Evolutionary conservation across 2,888 invertebrate species (phyloP).

Genomic region (Aspidiotus rigidus): DNA sequence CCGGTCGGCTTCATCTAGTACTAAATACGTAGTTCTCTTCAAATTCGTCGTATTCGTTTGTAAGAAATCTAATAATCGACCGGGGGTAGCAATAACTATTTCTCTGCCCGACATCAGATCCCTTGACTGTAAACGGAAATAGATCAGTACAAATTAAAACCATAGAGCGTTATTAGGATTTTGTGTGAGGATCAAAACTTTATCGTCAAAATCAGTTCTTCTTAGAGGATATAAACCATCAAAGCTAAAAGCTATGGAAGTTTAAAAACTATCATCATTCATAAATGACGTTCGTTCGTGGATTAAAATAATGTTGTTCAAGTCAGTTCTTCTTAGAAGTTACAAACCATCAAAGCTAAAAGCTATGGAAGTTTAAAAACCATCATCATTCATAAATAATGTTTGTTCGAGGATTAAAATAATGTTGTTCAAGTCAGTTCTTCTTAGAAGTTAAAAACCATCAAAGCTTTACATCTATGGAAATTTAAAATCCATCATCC

Average conservation of each 20-base stretch:
- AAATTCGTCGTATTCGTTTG: slow-evolving; percentile 79
- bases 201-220: slow-evolving; percentile 23
- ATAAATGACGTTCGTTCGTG: no score
- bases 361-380: slow-evolving; percentile 3
- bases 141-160: slow-evolving; percentile 4
- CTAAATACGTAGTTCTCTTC: slow-evolving; percentile 80
- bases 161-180: no score
- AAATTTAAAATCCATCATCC: background rate
- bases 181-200: no score
- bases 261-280: slow-evolving; percentile 8
- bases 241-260: slow-evolving; percentile 12
- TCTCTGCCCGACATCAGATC: slow-evolving; percentile 85
- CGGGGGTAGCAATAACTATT: slow-evolving; percentile 91
- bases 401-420: no score
- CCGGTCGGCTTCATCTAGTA: slow-evolving; percentile 89
- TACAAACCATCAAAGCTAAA: slow-evolving; percentile 7
- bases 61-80: slow-evolving; percentile 84
- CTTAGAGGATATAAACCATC: slow-evolving; percentile 29
- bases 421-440: slow-evolving; percentile 19
- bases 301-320: no score
- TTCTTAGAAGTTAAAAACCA: slow-evolving; percentile 29
- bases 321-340: slow-evolving; percentile 34
- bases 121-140: slow-evolving; percentile 55
- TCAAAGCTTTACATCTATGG: slow-evolving; percentile 3
- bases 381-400: slow-evolving; percentile 3